Base-by-base conservation (phyloP, 2,797 vertebrate species). In the Amniataba percoides region DNA sequence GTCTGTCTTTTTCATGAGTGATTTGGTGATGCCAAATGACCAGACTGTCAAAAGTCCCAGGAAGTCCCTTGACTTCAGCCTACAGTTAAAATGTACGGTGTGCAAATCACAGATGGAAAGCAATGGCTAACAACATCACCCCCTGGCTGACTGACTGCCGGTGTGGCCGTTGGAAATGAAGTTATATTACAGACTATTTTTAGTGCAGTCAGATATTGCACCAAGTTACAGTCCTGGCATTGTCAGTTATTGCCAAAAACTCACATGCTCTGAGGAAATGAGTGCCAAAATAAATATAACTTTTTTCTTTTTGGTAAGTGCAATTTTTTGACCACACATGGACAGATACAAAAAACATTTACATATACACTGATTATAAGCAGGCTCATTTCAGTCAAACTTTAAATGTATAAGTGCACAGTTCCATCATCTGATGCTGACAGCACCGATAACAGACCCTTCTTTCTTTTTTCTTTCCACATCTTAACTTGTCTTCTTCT, bases 351-450 rank as follows among this genome's bases (percentile, higher is more conserved):
- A 34, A 8, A 36, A 36, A 51, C 27, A 9, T 23, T 36, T 21
- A 49, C 15, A 34, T 11, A 9, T 36, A 36, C 34, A 36, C 34
- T 36, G 3, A 36, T 36, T 36, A 36, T 36, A 36, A 36, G 8
- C 34, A 36, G 7, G 1, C 45, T 45, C 27, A 16, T 62, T 60
- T 60, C 23, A 42, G 4, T 21, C 13, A 39, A 15, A n/a, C 15
- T 25, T 39, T 13, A 55, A 40, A 74, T 69, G 78, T 65, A 59
- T 58, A 77, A 59, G 62, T 86, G 79, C 67, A 78, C 48, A 40
- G 52, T 59, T 27, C 74, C 87, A 84, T 78, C 63, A 83, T 87
- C 78, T 78, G 55, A 65, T 46, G 61, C 53, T 71, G 61, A 77
- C 71, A 55, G 49, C 55, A 23, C 53, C 36, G 39, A 27, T 49